A percentile compares a stretch with the other conserved stretches of the same genome.
Evolutionary conservation across 1,140 invertebrate species (phyloP).

Genomic region (Megalonaias nervosa): DNA sequence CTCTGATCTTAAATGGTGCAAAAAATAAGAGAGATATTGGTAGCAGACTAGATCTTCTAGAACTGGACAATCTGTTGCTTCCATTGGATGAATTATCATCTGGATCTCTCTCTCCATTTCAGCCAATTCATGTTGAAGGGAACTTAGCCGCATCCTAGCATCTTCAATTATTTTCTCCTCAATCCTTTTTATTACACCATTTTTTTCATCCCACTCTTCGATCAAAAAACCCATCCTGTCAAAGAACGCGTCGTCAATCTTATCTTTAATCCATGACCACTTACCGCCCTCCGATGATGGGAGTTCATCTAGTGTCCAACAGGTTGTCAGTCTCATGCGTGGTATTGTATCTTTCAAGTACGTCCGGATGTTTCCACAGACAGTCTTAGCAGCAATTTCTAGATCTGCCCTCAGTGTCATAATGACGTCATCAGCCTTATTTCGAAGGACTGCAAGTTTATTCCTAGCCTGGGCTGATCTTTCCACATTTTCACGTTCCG

Average conservation of each 20-base stretch:
- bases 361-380: constrained; percentile 3
- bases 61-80: no score
- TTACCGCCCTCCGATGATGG: neutral
- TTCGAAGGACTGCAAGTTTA: constrained; percentile 41
- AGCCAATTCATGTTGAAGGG: constrained; percentile 21
- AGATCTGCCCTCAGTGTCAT: constrained; percentile 21
- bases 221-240: constrained; percentile 15
- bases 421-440: constrained; percentile 33
- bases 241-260: constrained; percentile 15
- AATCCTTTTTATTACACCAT: constrained; percentile 4
- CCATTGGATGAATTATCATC: no score
- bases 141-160: constrained; percentile 13
- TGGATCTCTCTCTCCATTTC: constrained; percentile 6
- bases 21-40: no score
- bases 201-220: constrained; percentile 28
- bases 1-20: no score
- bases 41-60: no score
- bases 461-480: constrained; percentile 17
- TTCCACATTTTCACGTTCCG: constrained; percentile 37
- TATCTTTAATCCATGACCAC: constrained; percentile 25
- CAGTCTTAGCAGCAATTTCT: constrained; percentile 2
- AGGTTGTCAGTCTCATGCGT: constrained; percentile 5
- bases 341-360: constrained; percentile 11
- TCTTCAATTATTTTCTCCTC: constrained; percentile 13
- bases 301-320: constrained; percentile 13